Evolutionary conservation across 2,113 vertebrate genomes (phyloP).

Genomic region (Nothocercus julius): DNA sequence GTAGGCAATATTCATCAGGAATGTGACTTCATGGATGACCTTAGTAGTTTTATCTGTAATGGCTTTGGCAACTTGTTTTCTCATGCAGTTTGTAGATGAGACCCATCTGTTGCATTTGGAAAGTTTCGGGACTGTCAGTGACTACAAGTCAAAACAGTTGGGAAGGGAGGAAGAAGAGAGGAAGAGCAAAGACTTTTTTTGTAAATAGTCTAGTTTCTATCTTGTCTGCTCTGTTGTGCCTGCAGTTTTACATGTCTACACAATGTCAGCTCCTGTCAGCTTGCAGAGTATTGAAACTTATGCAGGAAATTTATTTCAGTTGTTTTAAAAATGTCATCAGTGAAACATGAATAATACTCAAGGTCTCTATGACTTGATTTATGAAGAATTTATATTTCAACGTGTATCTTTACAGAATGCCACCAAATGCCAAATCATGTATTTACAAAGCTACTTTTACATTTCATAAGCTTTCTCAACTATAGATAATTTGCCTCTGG

Average conservation of each 20-base stretch:
- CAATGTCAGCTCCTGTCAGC: neutral
- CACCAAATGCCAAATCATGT: neutral
- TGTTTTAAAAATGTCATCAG: neutral
- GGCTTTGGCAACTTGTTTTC: neutral
- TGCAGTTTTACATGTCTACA: neutral
- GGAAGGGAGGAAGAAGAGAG: neutral
- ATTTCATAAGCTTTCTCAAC: neutral
- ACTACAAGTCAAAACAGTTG: neutral
- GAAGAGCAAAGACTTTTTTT: neutral
- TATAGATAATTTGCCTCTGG: neutral
- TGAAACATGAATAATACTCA: neutral
- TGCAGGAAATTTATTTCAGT: neutral
- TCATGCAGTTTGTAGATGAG: neutral
- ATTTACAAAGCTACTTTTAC: neutral
- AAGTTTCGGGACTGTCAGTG: neutral
- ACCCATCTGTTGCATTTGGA: conserved; percentile 9
- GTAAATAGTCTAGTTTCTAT: neutral
- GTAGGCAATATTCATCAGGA: neutral
- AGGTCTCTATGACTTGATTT: neutral
- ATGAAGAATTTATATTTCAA: neutral
- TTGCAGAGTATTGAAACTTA: neutral
- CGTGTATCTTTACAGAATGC: neutral
- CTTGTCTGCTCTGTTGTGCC: neutral
- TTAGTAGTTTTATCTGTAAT: conserved; percentile 3
- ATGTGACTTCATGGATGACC: neutral